Evolutionary conservation across 2,113 vertebrate species (phyloP).

Genomic region (Tyto alba): DNA sequence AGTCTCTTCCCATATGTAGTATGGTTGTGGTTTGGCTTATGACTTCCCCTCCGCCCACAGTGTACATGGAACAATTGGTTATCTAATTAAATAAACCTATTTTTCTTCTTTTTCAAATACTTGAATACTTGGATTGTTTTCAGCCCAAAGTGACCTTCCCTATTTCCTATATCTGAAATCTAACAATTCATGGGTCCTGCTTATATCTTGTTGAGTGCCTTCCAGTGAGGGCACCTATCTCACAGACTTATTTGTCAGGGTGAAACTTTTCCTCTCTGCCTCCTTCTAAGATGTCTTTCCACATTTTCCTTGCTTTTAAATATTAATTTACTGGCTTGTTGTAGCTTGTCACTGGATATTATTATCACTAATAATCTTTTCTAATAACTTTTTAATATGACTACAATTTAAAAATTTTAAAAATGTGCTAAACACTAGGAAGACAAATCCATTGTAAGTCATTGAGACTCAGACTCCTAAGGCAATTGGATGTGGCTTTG

Average conservation of each 20-base stretch:
- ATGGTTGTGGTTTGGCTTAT: not conserved
- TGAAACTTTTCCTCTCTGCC: not conserved
- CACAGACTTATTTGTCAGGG: not conserved
- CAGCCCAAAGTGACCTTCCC: not conserved
- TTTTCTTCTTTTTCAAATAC: not conserved
- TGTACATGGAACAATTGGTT: not conserved
- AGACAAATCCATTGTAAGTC: not conserved
- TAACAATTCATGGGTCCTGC: not conserved
- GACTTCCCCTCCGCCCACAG: fast-evolving
- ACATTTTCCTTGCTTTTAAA: not conserved
- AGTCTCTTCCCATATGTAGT: fast-evolving
- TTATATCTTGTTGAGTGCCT: not conserved
- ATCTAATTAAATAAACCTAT: not conserved
- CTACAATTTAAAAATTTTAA: not conserved
- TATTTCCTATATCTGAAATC: not conserved
- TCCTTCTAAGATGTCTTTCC: not conserved
- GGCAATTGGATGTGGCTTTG: not conserved
- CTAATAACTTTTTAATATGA: not conserved
- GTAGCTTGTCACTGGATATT: not conserved
- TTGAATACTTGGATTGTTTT: not conserved
- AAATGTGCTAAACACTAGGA: not conserved
- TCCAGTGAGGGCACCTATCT: not conserved
- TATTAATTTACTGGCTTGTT: not conserved
- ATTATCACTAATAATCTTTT: not conserved
- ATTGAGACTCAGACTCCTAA: not conserved